Evolutionary conservation across 2,888 invertebrate genomes (phyloP).

Genomic region (Beris morrisii): DNA sequence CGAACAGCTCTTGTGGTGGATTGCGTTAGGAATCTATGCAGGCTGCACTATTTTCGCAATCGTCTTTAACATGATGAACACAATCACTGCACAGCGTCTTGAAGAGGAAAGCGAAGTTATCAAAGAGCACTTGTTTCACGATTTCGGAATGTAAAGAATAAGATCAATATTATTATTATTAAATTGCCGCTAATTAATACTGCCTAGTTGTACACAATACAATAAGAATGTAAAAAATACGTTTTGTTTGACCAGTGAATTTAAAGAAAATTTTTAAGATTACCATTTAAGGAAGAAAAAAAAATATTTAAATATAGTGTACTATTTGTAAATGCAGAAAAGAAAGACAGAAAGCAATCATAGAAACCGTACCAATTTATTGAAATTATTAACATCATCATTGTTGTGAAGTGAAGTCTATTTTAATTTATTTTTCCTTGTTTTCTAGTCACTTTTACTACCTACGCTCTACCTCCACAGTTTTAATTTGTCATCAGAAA

Average conservation of each 20-base stretch:
- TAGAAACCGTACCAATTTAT: conserved; percentile 10
- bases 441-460: neutral
- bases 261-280: neutral
- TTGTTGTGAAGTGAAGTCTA: neutral
- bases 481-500: too few relatives aligned
- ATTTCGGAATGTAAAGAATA: conserved; percentile 36
- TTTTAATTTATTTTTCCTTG: conserved; percentile 1
- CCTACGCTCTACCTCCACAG: too few relatives aligned
- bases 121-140: conserved; percentile 40
- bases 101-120: conserved; percentile 40
- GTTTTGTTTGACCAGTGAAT: conserved; percentile 13
- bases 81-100: conserved; percentile 49
- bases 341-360: conserved; percentile 14
- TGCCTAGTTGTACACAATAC: conserved; percentile 9
- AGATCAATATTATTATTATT: neutral
- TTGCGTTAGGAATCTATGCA: conserved; percentile 89
- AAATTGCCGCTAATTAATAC: neutral
- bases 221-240: neutral
- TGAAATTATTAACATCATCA: neutral
- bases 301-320: conserved; percentile 1
- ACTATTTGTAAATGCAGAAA: neutral
- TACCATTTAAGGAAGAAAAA: neutral
- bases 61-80: conserved; percentile 88
- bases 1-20: conserved; percentile 95
- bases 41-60: conserved; percentile 92